phyloP scores from a whole-genome alignment of 2,113 vertebrate species.

The Dipodomys spectabilis region DNA sequence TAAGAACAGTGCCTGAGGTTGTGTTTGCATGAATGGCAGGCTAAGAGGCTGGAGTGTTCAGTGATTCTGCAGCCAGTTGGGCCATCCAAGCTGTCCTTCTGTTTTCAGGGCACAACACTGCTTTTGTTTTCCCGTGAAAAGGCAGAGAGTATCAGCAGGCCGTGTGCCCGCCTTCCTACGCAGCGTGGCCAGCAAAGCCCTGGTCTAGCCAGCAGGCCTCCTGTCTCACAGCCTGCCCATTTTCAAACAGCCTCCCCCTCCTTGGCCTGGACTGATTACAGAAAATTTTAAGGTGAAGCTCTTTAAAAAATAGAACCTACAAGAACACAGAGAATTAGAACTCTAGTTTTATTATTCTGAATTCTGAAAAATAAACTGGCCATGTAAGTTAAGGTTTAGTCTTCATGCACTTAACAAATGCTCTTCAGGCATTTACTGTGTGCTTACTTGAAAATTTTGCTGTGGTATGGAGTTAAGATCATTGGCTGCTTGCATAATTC shows the following conservation, averaged over 20 bases:
- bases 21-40: neutral
- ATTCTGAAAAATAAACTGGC: neutral
- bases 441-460: neutral
- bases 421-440: too few species aligned
- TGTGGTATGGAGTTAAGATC: neutral
- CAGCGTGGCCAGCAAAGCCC: neutral
- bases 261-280: neutral
- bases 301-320: neutral
- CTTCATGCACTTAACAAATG: neutral
- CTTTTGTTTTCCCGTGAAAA: conserved; percentile 54
- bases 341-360: conserved; percentile 11
- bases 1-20: neutral
- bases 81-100: neutral
- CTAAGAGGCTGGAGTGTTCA: neutral
- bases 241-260: neutral
- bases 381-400: neutral
- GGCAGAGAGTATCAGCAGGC: neutral
- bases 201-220: neutral
- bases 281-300: neutral
- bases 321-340: neutral
- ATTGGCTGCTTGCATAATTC: neutral
- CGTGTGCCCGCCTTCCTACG: neutral
- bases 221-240: neutral
- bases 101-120: neutral
- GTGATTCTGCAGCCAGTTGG: neutral